phyloP scores from a whole-genome alignment of 2,113 vertebrate species.

The Tonatia bakeri region DNA sequence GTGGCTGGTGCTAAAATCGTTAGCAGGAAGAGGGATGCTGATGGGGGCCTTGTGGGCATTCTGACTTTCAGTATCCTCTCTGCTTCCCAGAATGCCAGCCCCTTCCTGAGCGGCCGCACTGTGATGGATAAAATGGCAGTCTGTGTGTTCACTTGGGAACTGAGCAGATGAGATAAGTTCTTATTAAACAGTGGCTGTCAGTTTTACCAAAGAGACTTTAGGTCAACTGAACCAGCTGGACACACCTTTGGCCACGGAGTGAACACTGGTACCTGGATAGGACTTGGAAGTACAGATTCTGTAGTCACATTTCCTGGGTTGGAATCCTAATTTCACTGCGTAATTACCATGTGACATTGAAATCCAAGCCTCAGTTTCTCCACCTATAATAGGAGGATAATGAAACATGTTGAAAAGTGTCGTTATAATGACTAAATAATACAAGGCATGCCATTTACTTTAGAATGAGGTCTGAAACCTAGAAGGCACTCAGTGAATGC shows the following conservation, averaged over 20 bases:
- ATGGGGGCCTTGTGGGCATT: background rate
- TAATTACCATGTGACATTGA: background rate
- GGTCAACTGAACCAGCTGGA: background rate
- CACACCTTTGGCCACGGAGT: background rate
- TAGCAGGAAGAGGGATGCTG: background rate
- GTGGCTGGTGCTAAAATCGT: background rate
- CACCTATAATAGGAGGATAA: background rate
- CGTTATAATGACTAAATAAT: background rate
- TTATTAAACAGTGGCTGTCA: background rate
- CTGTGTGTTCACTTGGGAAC: background rate
- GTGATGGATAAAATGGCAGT: background rate
- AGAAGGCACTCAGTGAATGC: background rate
- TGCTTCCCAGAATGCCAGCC: background rate
- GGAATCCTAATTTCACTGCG: background rate
- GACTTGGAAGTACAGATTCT: background rate
- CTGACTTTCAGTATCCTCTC: background rate
- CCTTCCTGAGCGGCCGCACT: background rate
- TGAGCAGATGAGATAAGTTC: background rate
- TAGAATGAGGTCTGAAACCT: background rate
- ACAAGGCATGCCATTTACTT: background rate
- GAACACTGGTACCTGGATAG: rapidly evolving
- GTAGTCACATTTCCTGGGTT: background rate
- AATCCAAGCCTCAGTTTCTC: background rate
- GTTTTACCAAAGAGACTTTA: background rate
- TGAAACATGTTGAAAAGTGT: background rate